Evolutionary conservation across 92 coral and sea anemone species (phyloP).

Genomic region (Bergia sp.): DNA sequence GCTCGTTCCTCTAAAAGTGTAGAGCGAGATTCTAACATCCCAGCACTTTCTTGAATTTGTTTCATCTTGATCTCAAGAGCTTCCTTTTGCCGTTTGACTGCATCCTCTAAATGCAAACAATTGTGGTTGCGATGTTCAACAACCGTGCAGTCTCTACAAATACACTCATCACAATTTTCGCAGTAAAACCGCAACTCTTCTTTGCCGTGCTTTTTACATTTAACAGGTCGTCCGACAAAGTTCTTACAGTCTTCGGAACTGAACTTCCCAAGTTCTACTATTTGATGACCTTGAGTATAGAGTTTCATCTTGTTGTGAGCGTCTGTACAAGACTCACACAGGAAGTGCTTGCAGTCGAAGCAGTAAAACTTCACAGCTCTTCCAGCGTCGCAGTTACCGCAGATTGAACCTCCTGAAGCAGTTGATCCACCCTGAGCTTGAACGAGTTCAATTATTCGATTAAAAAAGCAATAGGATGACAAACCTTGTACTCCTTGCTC

Average conservation of each 20-base stretch:
- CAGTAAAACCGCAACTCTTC: not conserved
- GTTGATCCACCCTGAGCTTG: not conserved
- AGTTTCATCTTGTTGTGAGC: not conserved
- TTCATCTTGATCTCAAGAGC: not conserved
- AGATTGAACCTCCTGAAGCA: not conserved
- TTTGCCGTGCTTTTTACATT: not conserved
- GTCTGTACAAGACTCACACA: not conserved
- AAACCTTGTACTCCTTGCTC: no score
- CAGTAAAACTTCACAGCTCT: no score
- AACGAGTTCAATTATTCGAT: not conserved
- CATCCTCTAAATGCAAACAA: not conserved
- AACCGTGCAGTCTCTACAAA: no score
- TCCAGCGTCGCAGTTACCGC: not conserved
- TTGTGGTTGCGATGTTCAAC: no score
- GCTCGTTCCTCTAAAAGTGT: slow-evolving; percentile 3
- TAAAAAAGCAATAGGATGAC: slow-evolving; percentile 2
- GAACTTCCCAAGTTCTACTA: not conserved
- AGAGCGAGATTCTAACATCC: not conserved
- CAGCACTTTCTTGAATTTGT: no score
- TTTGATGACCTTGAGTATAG: not conserved
- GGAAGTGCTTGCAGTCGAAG: no score
- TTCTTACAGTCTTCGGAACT: not conserved
- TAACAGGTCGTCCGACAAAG: not conserved
- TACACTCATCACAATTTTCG: not conserved
- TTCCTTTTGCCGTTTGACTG: not conserved